Evolutionary conservation across 2,113 vertebrate species (phyloP), one percentile per base, ranked within the genome.

Genomic region (Seriola quinqueradiata): DNA sequence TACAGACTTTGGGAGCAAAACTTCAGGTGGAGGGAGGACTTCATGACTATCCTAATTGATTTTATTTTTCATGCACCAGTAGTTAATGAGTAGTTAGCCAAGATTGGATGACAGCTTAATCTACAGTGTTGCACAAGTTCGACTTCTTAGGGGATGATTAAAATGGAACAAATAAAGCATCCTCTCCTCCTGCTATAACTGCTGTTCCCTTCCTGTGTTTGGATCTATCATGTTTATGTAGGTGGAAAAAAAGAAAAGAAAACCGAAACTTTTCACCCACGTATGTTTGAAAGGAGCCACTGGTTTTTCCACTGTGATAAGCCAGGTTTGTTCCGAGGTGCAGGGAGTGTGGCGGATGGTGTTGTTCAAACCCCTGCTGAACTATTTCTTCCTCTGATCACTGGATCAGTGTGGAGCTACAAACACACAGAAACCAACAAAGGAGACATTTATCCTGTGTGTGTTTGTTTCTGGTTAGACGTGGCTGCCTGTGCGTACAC

Each of bases 391-490:
- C 82, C 81, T 90, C 78, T 90, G 87, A 92, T 92, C 85, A 67
- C 46, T 72, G 81, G 69, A 83, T 86, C 84, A 80, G 70, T 46
- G 66, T 70, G 81, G 48, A 88, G 71, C 63, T 87, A 74, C 77
- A 92, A 88, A 91, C 85, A 83, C 77, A 84, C 77, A 63, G 48
- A 60, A 52, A 77, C 50, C 79, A 73, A 88, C 88, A 92, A 87
- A 82, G 83, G 76, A 89, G 87, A 89, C 87, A 78, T 86, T 88
- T 81, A 90, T 90, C 88, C 79, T 46, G 69, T 4, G 73, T 87
- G 78, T 85, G 86, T 80, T 90, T 93, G 77, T 86, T 70, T 80
- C 77, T 77, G 73, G 71, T 87, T 86, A 68, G 81, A 90, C 72
- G 48, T 42, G 70, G 59, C 73, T 44, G 67, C 79, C 76, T 81